phyloP scores from a whole-genome alignment of 2,888 invertebrate species.

The Slavum lentiscoides region DNA sequence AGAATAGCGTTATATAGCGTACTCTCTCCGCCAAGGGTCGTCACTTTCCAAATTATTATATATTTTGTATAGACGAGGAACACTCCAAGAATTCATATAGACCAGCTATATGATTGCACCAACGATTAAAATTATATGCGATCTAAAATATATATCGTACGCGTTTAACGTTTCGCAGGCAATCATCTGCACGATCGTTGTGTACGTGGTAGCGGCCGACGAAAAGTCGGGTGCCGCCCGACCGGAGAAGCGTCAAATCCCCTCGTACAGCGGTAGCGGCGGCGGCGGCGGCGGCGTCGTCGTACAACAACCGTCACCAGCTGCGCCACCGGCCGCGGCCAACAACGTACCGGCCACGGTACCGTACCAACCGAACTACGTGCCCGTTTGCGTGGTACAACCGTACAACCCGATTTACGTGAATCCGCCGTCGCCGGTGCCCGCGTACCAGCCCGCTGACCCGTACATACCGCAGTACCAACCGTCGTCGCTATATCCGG shows the following conservation, averaged over 20 bases:
- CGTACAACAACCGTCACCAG: background rate
- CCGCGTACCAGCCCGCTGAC: constrained; percentile 13
- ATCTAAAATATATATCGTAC: too few species aligned
- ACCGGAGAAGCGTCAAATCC: constrained; percentile 35
- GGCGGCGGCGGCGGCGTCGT: background rate
- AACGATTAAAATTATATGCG: too few species aligned
- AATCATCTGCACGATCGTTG: background rate
- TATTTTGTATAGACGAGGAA: too few species aligned
- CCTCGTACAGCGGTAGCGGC: constrained; percentile 2
- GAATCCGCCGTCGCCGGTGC: background rate
- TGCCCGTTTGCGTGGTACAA: constrained; percentile 16
- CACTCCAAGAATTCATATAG: too few species aligned
- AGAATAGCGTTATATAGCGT: too few species aligned
- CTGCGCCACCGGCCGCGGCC: background rate
- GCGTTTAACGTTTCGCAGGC: background rate
- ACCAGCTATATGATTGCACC: too few species aligned
- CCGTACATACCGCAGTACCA: constrained; percentile 8
- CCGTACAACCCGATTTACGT: constrained; percentile 4
- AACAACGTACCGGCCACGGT: background rate
- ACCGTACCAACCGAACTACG: constrained; percentile 12
- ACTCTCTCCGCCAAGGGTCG: too few species aligned
- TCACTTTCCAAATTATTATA: too few species aligned
- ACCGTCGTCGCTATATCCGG: constrained; percentile 24
- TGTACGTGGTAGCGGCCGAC: background rate
- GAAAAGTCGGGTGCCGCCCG: background rate